These are phyloP conservation scores for Psylliodes chrysocephalus DNA, from an alignment of 2,888 invertebrate genomes.

Conservation along the genomic window DNA sequence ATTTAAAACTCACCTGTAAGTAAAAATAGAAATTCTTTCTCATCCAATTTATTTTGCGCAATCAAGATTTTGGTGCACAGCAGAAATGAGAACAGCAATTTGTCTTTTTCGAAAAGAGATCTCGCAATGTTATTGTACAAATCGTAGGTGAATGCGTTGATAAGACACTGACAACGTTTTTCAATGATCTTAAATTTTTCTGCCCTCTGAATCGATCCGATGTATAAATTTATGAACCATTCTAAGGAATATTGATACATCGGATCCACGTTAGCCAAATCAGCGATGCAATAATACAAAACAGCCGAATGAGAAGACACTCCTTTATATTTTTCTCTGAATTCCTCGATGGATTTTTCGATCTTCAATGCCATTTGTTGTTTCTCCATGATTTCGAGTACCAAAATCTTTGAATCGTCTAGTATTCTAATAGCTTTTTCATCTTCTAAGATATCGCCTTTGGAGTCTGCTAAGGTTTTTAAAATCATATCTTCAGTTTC, in stretches of 20 bases:
- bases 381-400: conserved; percentile 84
- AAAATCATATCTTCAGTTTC: conserved; percentile 91
- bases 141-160: conserved; percentile 81
- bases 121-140: conserved; percentile 83
- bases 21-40: conserved; percentile 75
- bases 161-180: conserved; percentile 75
- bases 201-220: conserved; percentile 79
- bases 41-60: conserved; percentile 69
- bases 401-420: conserved; percentile 84
- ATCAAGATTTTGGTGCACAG: conserved; percentile 78
- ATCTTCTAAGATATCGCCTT: conserved; percentile 92
- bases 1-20: conserved; percentile 74
- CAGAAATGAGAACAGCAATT: conserved; percentile 83
- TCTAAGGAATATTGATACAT: conserved; percentile 90
- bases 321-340: conserved; percentile 78
- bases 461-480: conserved; percentile 81
- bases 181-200: conserved; percentile 78
- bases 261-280: conserved; percentile 85
- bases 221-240: conserved; percentile 88
- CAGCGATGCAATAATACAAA: conserved; percentile 84
- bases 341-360: conserved; percentile 79
- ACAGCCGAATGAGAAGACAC: conserved; percentile 84
- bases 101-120: conserved; percentile 88
- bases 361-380: conserved; percentile 82
- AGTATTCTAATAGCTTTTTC: conserved; percentile 88